These are phyloP conservation scores for Ips typographus DNA, from an alignment of 1,140 invertebrate species.

Conservation along the genomic window DNA sequence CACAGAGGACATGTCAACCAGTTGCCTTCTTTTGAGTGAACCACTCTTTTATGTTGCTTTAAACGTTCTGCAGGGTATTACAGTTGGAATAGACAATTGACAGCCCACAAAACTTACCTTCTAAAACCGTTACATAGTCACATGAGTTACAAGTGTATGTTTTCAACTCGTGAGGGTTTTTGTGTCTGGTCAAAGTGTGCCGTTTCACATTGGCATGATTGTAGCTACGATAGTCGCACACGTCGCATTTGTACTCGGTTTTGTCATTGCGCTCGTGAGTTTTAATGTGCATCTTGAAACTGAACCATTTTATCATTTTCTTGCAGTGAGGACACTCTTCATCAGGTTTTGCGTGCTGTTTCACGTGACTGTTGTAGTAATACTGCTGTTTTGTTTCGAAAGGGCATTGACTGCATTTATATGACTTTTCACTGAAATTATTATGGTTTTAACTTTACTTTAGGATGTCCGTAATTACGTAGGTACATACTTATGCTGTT, in stretches of 20 bases:
- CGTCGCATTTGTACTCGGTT: slow-evolving; percentile 20
- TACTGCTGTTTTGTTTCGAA: slow-evolving; percentile 25
- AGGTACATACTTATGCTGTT: slow-evolving; percentile 12
- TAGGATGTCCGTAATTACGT: neutral
- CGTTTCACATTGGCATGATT: slow-evolving; percentile 27
- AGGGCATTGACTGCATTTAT: slow-evolving; percentile 11
- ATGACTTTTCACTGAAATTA: neutral
- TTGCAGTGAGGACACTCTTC: slow-evolving; percentile 19
- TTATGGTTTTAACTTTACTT: too few relatives aligned
- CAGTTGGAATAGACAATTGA: neutral
- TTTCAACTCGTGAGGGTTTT: slow-evolving; percentile 8
- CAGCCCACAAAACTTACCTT: slow-evolving; percentile 5
- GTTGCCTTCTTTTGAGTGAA: slow-evolving; percentile 15
- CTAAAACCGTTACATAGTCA: slow-evolving; percentile 12
- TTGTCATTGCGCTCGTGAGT: slow-evolving; percentile 19
- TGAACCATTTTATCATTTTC: slow-evolving; percentile 23
- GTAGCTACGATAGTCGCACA: slow-evolving; percentile 19
- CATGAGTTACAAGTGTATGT: slow-evolving; percentile 10
- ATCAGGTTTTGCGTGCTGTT: slow-evolving; percentile 5
- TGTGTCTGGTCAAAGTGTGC: slow-evolving; percentile 13
- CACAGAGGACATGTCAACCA: slow-evolving; percentile 9
- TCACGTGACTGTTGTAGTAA: slow-evolving; percentile 22
- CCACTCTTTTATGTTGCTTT: slow-evolving; percentile 11
- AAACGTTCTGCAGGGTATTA: slow-evolving; percentile 14
- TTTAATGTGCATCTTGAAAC: slow-evolving; percentile 25